phyloP scores from a whole-genome alignment of 2,888 invertebrate genomes.

The Smittia sp. region DNA sequence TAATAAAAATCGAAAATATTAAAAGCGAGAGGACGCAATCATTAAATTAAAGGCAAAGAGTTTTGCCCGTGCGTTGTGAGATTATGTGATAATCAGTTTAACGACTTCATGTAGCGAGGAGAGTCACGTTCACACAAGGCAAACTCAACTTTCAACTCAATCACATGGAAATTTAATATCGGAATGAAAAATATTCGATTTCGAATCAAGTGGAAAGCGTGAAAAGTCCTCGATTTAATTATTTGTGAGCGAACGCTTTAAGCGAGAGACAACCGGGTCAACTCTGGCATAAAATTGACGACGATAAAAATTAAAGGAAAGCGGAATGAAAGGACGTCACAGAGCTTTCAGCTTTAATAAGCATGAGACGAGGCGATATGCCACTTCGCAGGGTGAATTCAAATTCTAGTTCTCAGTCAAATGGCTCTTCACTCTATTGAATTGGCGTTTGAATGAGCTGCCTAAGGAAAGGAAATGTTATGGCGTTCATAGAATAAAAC shows the following conservation, averaged over 20 bases:
- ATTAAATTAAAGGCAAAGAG: background rate
- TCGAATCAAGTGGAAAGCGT: background rate
- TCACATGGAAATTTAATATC: background rate
- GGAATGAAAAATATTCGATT: background rate
- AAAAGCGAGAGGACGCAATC: background rate
- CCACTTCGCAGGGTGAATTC: conserved; percentile 17
- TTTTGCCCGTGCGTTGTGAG: background rate
- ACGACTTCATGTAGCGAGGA: background rate
- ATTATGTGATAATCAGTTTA: conserved; percentile 9
- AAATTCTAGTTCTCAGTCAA: conserved; percentile 30
- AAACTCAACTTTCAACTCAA: background rate
- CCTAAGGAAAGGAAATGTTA: background rate
- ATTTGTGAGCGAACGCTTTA: no score
- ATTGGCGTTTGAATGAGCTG: background rate
- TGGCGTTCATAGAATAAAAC: no score
- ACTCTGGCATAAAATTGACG: background rate
- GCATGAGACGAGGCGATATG: background rate
- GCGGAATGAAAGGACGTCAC: background rate
- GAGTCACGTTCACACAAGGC: background rate
- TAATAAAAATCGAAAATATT: background rate
- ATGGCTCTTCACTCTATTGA: background rate
- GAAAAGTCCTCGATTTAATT: background rate
- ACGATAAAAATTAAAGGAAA: background rate
- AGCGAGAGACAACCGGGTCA: background rate
- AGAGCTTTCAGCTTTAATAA: conserved; percentile 17